Evolutionary conservation across 1,140 invertebrate genomes (phyloP), one percentile per base, ranked within the genome.

Genomic region (Trichonephila inaurata): DNA sequence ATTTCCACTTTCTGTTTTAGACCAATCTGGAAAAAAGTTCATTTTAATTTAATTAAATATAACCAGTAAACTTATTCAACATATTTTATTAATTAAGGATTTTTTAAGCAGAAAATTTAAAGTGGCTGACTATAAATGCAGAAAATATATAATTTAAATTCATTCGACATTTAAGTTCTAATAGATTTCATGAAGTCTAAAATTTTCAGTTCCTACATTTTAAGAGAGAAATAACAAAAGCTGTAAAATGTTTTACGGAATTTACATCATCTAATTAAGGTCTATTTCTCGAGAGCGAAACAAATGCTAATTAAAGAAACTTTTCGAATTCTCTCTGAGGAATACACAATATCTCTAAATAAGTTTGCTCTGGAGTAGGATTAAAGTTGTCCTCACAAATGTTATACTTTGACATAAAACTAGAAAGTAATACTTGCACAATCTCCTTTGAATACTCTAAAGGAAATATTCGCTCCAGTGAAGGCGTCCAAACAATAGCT

Each of bases 241-340:
- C 28, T 7, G 4, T 16, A 18, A 77, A 77, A 24, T 77, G 16
- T 33, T 16, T 16, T 33, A 77, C 10, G 28, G 28, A 77, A 33
- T 77, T 77, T 28, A 28, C 18, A 77, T 7, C 33, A 77, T 77
- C 33, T 77, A 77, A 77, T 77, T 77, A 77, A 77, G 72, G 16
- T 77, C 24, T 40, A 77, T 33, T 77, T 77, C 72, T 77, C 24
- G 72, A 0, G 72, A 77, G 33, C 24, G 24, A 77, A 77, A 18
- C 72, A 77, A 77, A 77, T 77, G 28, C 72, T 77, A 77, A 77
- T 77, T 77, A 77, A 77, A 77, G 72, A 77, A 77, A 77, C 72
- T 40, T 77, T 77, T 77, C 72, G 72, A 77, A 77, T 77, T 77
- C 28, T 77, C 28, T 33, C 28, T 18, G 18, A 24, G 18, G 72